phyloP scores from a whole-genome alignment of 2,888 invertebrate species.

The Drosophila quinaria region DNA sequence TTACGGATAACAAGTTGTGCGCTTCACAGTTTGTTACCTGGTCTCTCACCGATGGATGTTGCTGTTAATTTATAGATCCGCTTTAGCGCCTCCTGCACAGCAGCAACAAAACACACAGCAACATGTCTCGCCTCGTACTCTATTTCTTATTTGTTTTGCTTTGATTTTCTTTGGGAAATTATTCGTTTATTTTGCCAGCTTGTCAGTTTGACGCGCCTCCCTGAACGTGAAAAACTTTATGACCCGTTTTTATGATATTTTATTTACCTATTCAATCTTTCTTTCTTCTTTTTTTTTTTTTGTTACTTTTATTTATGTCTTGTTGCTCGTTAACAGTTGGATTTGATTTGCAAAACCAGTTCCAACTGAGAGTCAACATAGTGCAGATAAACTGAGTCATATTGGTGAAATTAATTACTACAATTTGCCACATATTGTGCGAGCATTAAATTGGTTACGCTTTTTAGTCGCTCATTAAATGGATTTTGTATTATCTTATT shows the following conservation, averaged over 20 bases:
- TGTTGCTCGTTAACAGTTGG: slow-evolving; percentile 44
- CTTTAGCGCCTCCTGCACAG: slow-evolving; percentile 29
- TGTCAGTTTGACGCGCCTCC: slow-evolving; percentile 56
- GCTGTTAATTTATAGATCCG: slow-evolving; percentile 70
- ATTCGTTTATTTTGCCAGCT: slow-evolving; percentile 47
- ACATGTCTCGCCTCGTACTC: slow-evolving; percentile 22
- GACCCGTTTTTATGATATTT: slow-evolving; percentile 36
- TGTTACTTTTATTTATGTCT: slow-evolving; percentile 8
- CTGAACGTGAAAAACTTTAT: slow-evolving; percentile 51
- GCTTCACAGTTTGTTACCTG: slow-evolving; percentile 44
- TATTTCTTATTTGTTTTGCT: slow-evolving; percentile 41
- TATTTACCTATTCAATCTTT: slow-evolving; percentile 17
- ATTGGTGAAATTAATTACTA: slow-evolving; percentile 56
- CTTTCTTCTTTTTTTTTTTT: slow-evolving; percentile 2
- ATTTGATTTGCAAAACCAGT: slow-evolving; percentile 55
- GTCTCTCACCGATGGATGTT: slow-evolving; percentile 28
- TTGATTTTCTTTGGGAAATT: slow-evolving; percentile 42
- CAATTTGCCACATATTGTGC: slow-evolving; percentile 60
- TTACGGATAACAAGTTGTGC: slow-evolving; percentile 27
- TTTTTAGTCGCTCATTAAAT: slow-evolving; percentile 37
- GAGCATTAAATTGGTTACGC: slow-evolving; percentile 51
- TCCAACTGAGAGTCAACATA: slow-evolving; percentile 29
- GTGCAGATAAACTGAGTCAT: slow-evolving; percentile 34
- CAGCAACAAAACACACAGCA: slow-evolving; percentile 16
- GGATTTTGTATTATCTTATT: slow-evolving; percentile 5